Evolutionary conservation across 1,140 invertebrate species (phyloP).

Genomic region (Procambarus virginalis): DNA sequence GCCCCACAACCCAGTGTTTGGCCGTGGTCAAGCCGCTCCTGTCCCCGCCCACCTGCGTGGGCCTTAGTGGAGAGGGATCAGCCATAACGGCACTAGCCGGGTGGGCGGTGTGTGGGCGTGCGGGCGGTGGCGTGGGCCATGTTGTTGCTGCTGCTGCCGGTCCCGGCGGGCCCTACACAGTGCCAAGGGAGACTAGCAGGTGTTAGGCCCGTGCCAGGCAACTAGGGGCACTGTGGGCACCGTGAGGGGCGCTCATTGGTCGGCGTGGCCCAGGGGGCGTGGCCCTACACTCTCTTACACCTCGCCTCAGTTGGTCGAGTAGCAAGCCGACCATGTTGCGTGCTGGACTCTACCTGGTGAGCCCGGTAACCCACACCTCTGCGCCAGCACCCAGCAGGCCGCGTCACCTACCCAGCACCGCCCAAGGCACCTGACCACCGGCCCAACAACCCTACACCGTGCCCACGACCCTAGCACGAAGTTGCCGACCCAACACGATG

Average conservation of each 20-base stretch:
- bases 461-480: too few species aligned
- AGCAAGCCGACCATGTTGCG: conserved; percentile 50
- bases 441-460: neutral
- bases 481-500: too few species aligned
- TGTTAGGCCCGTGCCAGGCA: conserved; percentile 34
- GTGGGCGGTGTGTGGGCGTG: conserved; percentile 37
- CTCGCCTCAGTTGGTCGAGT: conserved; percentile 7
- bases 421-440: neutral
- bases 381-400: neutral
- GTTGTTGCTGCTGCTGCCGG: conserved; percentile 27
- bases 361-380: conserved; percentile 14
- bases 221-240: conserved; percentile 13
- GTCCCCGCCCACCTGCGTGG: neutral
- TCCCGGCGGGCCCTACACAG: conserved; percentile 55
- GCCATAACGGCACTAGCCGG: conserved; percentile 56
- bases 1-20: neutral
- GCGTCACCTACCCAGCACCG: too few species aligned
- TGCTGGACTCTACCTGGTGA: conserved; percentile 32
- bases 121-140: conserved; percentile 33
- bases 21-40: neutral
- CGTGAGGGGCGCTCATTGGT: conserved; percentile 18
- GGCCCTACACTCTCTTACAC: neutral
- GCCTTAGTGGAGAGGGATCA: neutral
- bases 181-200: conserved; percentile 40
- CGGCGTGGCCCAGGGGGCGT: conserved; percentile 7